These are phyloP conservation scores for Emydocephalus ijimae DNA, from an alignment of 2,113 vertebrate species.

Conservation along the genomic window DNA sequence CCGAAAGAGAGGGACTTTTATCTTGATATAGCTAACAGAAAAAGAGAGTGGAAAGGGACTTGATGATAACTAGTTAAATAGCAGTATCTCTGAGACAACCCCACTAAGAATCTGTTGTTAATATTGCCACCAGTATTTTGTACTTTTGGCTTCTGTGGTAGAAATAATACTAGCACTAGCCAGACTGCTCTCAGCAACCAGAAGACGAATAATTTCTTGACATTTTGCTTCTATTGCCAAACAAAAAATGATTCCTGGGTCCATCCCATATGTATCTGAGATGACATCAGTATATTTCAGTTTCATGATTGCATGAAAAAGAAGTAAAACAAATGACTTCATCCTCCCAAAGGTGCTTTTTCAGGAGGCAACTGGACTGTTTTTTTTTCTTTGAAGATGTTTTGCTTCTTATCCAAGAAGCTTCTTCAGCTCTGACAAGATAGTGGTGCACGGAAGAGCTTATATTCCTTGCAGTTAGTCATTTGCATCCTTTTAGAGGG, in stretches of 20 bases:
- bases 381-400: too few species aligned
- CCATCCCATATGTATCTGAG: slow-evolving; percentile 1
- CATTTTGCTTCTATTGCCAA: background rate
- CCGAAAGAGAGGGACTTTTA: too few species aligned
- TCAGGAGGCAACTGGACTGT: too few species aligned
- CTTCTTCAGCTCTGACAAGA: too few species aligned
- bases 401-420: too few species aligned
- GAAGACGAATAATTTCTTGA: accelerated
- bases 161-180: background rate
- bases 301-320: background rate
- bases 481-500: too few species aligned
- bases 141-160: background rate
- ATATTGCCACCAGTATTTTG: background rate
- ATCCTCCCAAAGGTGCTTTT: too few species aligned
- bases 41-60: background rate
- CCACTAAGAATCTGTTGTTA: background rate
- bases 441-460: too few species aligned
- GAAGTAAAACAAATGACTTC: background rate
- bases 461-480: too few species aligned
- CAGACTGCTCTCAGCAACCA: background rate
- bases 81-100: background rate
- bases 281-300: background rate
- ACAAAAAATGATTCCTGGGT: accelerated
- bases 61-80: background rate
- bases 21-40: background rate